Percentiles rank a stretch among this genome's conserved stretches.
phyloP scores from a whole-genome alignment of 2,113 vertebrate species.

The Antigone vipio region DNA sequence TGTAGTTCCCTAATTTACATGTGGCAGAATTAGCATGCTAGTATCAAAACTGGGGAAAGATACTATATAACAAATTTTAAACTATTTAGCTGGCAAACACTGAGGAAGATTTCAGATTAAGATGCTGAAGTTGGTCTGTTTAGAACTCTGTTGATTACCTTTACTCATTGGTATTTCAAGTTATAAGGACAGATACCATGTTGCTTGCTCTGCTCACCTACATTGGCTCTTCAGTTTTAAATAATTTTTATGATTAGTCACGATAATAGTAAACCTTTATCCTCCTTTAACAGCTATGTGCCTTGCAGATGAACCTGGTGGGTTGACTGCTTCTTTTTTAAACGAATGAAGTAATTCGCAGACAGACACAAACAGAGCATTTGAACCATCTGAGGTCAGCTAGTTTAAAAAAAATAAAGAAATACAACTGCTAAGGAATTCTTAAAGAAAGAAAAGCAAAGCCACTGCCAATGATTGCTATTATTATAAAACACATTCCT shows the following conservation, averaged over 20 bases:
- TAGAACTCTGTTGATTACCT: not conserved
- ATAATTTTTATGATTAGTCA: not conserved
- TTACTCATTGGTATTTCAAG: not conserved
- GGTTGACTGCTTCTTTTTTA: not conserved
- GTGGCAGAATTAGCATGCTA: not conserved
- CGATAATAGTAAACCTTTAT: not conserved
- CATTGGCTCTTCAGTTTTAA: not conserved
- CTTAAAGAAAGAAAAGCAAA: conserved; percentile 46
- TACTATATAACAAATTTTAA: not conserved
- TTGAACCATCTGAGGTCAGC: not conserved
- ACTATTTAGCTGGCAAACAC: not conserved
- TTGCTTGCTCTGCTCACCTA: not conserved
- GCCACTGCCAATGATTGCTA: not conserved
- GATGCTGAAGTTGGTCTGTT: not conserved
- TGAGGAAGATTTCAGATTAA: not conserved
- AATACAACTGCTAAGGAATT: conserved; percentile 4
- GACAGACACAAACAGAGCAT: not conserved
- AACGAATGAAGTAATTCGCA: not conserved
- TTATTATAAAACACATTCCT: conserved; percentile 37
- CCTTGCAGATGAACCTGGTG: not conserved
- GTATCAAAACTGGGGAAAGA: not conserved
- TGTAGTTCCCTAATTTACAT: not conserved
- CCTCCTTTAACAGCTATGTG: not conserved
- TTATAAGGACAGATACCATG: not conserved
- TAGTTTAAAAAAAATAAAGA: not conserved